phyloP scores from a whole-genome alignment of 2,888 invertebrate species.

The Agonopterix heracliana region DNA sequence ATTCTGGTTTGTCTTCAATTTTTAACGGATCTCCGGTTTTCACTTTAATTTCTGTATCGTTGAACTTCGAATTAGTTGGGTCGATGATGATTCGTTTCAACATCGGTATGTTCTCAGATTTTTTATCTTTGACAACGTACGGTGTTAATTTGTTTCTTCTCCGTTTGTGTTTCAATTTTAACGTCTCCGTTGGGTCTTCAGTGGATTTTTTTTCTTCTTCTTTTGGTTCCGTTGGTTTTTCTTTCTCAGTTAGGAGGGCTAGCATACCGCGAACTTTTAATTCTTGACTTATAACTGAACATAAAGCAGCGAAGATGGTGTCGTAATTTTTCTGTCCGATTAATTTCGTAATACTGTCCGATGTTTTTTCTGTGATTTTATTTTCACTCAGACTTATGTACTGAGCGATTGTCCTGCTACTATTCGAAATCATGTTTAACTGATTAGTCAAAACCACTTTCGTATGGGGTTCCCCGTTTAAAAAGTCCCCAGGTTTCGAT shows the following conservation, averaged over 20 bases:
- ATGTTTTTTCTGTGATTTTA: conserved; percentile 30
- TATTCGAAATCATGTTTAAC: conserved; percentile 28
- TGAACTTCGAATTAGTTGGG: conserved; percentile 14
- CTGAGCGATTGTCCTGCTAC: conserved; percentile 38
- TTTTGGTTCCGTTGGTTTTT: conserved; percentile 8
- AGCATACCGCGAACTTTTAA: conserved; percentile 45
- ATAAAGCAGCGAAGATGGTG: conserved; percentile 40
- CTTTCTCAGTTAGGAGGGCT: conserved; percentile 32
- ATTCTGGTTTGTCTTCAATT: conserved; percentile 16
- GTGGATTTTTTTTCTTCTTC: background rate
- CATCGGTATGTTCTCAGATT: conserved; percentile 2
- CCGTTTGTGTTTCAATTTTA: conserved; percentile 16
- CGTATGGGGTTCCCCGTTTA: conserved; percentile 32
- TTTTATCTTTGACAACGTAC: conserved; percentile 39
- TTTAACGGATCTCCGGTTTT: background rate
- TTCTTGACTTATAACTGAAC: conserved; percentile 48
- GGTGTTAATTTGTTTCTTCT: conserved; percentile 28
- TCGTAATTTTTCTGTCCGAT: conserved; percentile 57
- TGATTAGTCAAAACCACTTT: conserved; percentile 19
- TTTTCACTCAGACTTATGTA: conserved; percentile 14
- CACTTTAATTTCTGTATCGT: background rate
- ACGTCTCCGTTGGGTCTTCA: conserved; percentile 3
- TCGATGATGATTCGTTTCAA: conserved; percentile 30
- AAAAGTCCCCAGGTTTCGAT: conserved; percentile 33
- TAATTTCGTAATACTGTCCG: conserved; percentile 38